phyloP scores from a whole-genome alignment of 1,140 invertebrate genomes.

The Drosophila persimilis region DNA sequence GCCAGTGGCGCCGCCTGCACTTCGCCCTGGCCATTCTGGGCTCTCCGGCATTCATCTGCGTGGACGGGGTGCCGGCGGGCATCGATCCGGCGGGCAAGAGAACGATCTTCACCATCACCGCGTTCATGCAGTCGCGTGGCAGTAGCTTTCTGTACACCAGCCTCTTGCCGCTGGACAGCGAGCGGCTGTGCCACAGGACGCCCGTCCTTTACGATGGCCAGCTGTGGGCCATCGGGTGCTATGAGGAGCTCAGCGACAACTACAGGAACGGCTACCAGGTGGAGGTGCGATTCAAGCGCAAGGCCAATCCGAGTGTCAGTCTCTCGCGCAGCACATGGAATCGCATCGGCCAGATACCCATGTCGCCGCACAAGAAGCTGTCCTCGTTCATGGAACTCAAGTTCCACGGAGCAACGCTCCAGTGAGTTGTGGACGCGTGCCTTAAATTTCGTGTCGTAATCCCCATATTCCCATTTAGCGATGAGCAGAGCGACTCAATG shows the following conservation, averaged over 20 bases:
- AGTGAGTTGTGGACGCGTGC: slow-evolving; percentile 24
- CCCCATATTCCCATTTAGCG: slow-evolving; percentile 11
- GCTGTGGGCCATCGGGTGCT: slow-evolving; percentile 87
- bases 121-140: slow-evolving; percentile 53
- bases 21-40: slow-evolving; percentile 95
- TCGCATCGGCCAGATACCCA: slow-evolving; percentile 61
- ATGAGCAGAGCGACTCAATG: slow-evolving; percentile 23
- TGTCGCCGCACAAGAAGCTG: slow-evolving; percentile 56
- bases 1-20: slow-evolving; percentile 93
- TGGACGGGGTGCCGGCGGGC: slow-evolving; percentile 86
- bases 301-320: slow-evolving; percentile 51
- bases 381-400: slow-evolving; percentile 55
- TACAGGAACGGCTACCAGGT: slow-evolving; percentile 72
- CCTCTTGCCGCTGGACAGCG: slow-evolving; percentile 91
- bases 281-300: slow-evolving; percentile 66
- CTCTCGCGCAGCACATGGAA: slow-evolving; percentile 52
- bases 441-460: background rate
- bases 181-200: slow-evolving; percentile 90
- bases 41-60: slow-evolving; percentile 85
- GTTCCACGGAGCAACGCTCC: slow-evolving; percentile 47
- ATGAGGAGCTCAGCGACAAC: slow-evolving; percentile 85
- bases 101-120: slow-evolving; percentile 88
- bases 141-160: slow-evolving; percentile 88
- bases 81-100: slow-evolving; percentile 92
- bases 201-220: slow-evolving; percentile 93